These are phyloP conservation scores for Pterobdella sp. DNA, from an alignment of 2,888 invertebrate species.

Conservation along the genomic window DNA sequence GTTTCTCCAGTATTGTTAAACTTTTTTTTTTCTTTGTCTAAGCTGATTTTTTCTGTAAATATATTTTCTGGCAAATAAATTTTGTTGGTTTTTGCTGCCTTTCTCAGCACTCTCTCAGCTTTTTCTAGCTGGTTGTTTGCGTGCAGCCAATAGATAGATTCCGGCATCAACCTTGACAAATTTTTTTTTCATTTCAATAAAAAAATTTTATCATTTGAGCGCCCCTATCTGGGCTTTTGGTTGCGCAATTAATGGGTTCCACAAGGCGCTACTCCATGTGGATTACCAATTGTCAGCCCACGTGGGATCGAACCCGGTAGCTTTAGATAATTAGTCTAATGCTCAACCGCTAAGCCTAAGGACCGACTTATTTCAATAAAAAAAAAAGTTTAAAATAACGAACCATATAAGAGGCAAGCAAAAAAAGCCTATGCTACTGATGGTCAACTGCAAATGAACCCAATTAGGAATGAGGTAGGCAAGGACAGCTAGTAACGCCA, in stretches of 20 bases:
- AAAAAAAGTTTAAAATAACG: background rate
- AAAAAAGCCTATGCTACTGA: constrained; percentile 34
- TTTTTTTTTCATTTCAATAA: no score
- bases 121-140: constrained; percentile 36
- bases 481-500: constrained; percentile 38
- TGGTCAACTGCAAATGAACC: constrained; percentile 39
- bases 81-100: constrained; percentile 37
- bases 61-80: constrained; percentile 29
- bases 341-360: no score
- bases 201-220: no score
- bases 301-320: no score
- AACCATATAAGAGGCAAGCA: constrained; percentile 38
- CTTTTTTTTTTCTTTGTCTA: background rate
- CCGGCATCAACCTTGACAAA: constrained; percentile 39
- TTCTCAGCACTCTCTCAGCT: constrained; percentile 36
- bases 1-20: background rate
- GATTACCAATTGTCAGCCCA: no score
- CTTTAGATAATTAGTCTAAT: no score
- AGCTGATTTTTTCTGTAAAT: background rate
- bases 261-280: no score
- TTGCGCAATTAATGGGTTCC: no score
- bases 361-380: no score
- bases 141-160: constrained; percentile 39
- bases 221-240: no score
- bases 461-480: constrained; percentile 40